phyloP scores from a whole-genome alignment of 2,888 invertebrate species.

The Lymantria monacha region DNA sequence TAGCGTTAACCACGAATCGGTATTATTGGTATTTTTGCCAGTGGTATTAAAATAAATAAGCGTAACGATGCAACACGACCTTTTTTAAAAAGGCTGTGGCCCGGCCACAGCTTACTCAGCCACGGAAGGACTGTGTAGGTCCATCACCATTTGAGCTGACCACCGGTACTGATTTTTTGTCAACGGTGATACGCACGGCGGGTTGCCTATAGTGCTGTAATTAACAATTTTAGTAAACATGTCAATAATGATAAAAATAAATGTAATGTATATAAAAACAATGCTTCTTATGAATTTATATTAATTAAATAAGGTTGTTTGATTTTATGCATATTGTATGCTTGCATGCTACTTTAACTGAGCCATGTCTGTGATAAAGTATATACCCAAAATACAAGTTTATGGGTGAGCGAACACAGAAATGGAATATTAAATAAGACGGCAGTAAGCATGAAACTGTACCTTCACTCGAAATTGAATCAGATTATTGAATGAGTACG shows the following conservation, averaged over 20 bases:
- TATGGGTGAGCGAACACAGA: constrained; percentile 42
- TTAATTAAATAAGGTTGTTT: neutral
- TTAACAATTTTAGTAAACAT: too few relatives aligned
- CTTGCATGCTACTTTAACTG: neutral
- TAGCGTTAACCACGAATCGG: too few relatives aligned
- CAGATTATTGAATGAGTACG: constrained; percentile 71
- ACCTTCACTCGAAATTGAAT: constrained; percentile 63
- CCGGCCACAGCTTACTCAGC: too few relatives aligned
- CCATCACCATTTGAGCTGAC: too few relatives aligned
- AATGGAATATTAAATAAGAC: constrained; percentile 69
- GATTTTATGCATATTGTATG: neutral
- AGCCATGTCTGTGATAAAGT: constrained; percentile 25
- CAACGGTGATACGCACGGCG: too few relatives aligned
- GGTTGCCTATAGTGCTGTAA: too few relatives aligned
- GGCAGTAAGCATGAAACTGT: constrained; percentile 66
- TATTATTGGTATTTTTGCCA: too few relatives aligned
- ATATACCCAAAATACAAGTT: constrained; percentile 37
- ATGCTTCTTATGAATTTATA: neutral
- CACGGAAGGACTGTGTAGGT: too few relatives aligned
- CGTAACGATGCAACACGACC: too few relatives aligned
- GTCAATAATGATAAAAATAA: neutral
- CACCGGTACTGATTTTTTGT: too few relatives aligned
- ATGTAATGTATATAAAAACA: neutral
- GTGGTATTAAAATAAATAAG: too few relatives aligned
- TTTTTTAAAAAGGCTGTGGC: too few relatives aligned